Conservation (phyloP, 2,113 vertebrate genomes). For the Nanorana parkeri region DNA sequence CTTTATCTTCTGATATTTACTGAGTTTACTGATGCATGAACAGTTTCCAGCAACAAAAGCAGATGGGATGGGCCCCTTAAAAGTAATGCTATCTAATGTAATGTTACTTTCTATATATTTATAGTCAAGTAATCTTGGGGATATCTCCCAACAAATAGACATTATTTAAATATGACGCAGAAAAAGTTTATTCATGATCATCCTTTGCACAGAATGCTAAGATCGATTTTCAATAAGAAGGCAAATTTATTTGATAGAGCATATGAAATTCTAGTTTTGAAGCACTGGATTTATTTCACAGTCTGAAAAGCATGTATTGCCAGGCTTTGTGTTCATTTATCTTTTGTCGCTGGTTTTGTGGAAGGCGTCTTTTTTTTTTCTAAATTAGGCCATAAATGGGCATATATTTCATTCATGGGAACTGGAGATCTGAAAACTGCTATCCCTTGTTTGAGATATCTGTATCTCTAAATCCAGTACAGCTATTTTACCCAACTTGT, state of each 20-base stretch:
- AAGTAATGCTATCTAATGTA: constrained; percentile 88
- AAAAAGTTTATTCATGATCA: constrained; percentile 64
- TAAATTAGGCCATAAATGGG: too few relatives aligned
- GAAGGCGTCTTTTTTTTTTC: too few relatives aligned
- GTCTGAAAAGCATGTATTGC: too few relatives aligned
- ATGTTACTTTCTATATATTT: constrained; percentile 88
- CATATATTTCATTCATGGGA: too few relatives aligned
- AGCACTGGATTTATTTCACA: too few relatives aligned
- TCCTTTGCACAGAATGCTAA: neutral
- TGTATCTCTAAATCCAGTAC: too few relatives aligned
- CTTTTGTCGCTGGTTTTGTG: too few relatives aligned
- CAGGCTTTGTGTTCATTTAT: too few relatives aligned
- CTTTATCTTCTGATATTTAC: constrained; percentile 92
- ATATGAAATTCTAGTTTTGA: neutral
- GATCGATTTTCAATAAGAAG: neutral
- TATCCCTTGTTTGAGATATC: too few relatives aligned
- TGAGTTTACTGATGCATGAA: constrained; percentile 89
- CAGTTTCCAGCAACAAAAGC: constrained; percentile 86
- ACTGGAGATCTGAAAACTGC: too few relatives aligned
- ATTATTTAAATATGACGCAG: constrained; percentile 84
- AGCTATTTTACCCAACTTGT: too few relatives aligned
- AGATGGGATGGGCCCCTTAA: constrained; percentile 86
- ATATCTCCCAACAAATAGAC: constrained; percentile 82
- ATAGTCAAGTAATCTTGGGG: constrained; percentile 86
- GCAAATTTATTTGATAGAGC: neutral